phyloP scores from a whole-genome alignment of 2,797 vertebrate genomes.

The Trematomus bernacchii region DNA sequence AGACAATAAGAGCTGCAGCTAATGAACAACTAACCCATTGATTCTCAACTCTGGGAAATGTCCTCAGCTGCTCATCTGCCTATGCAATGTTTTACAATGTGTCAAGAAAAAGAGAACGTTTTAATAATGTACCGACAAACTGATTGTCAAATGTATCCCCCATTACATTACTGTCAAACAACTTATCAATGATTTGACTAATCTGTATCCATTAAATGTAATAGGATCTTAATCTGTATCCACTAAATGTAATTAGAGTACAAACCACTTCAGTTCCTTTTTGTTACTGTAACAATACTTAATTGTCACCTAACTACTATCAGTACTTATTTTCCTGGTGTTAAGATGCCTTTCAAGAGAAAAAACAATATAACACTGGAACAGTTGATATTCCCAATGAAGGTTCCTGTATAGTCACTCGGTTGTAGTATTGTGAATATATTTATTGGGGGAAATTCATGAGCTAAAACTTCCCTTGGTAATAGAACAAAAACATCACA shows the following conservation, averaged over 20 bases:
- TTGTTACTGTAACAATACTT: neutral
- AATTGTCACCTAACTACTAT: neutral
- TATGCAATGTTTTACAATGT: neutral
- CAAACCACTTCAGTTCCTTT: neutral
- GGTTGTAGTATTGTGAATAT: conserved; percentile 4
- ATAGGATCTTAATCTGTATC: neutral
- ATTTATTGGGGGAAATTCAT: conserved; percentile 33
- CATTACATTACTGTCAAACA: neutral
- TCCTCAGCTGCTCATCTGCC: neutral
- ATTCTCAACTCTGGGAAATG: neutral
- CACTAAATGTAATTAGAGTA: neutral
- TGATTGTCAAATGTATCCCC: neutral
- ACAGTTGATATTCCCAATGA: conserved; percentile 28
- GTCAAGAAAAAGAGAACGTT: neutral
- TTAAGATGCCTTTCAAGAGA: conserved; percentile 1
- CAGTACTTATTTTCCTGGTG: neutral
- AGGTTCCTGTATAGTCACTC: conserved; percentile 27
- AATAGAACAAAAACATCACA: conserved; percentile 29
- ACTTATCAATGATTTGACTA: neutral
- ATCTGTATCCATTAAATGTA: neutral
- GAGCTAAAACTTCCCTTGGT: conserved; percentile 35
- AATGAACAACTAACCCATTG: neutral
- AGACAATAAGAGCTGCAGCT: neutral
- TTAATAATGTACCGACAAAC: neutral
- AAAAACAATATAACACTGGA: conserved; percentile 17